Conservation (phyloP, 2,113 vertebrate species). For the Platysternon megacephalum region DNA sequence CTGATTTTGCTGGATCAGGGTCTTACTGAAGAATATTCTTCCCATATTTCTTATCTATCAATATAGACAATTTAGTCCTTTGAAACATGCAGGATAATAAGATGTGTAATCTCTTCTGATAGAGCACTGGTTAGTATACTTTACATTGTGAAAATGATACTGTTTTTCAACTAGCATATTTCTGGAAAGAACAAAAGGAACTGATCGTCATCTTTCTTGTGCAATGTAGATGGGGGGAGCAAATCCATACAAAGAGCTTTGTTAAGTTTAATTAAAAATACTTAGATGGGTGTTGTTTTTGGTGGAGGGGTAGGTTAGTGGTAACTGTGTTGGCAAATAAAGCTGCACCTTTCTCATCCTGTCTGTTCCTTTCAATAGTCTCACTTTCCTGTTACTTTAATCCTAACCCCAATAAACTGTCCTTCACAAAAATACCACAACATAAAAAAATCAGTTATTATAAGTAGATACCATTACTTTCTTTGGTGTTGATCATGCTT, state of each 20-base stretch:
- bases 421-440: not conserved
- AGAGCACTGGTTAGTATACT: not conserved
- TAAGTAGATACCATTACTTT: not conserved
- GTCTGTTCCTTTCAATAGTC: not conserved
- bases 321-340: not conserved
- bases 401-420: not conserved
- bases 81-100: not conserved
- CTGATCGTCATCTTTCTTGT: not conserved
- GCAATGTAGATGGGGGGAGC: not conserved
- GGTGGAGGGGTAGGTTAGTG: not conserved
- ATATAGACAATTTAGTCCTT: not conserved
- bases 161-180: not conserved
- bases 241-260: not conserved
- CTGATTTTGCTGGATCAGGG: not conserved
- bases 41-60: not conserved
- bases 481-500: not conserved
- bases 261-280: not conserved
- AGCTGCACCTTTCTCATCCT: not conserved
- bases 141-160: fast-evolving
- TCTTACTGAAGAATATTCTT: not conserved
- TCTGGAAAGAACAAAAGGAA: not conserved
- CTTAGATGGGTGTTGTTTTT: not conserved
- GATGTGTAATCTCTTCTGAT: not conserved
- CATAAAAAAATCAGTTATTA: not conserved
- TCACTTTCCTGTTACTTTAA: not conserved